Evolutionary conservation across 1,140 invertebrate species (phyloP).

Genomic region (Antheraea pernyi): DNA sequence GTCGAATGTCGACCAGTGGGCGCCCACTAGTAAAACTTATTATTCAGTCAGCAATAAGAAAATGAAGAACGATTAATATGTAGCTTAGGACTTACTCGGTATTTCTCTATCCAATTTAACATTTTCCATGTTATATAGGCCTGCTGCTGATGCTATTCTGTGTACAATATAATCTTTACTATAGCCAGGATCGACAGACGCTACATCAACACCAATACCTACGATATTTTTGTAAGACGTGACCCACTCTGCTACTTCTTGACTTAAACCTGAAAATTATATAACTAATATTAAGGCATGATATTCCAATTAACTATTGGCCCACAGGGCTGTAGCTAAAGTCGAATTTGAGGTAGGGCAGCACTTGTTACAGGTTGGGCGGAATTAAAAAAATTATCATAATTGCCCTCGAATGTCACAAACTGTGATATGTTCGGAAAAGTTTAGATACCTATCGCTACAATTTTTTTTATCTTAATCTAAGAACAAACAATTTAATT

Average conservation of each 20-base stretch:
- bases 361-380: too few species aligned
- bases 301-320: background rate
- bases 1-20: too few species aligned
- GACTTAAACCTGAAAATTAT: slow-evolving; percentile 73
- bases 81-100: slow-evolving; percentile 45
- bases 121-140: slow-evolving; percentile 83
- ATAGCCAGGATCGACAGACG: slow-evolving; percentile 81
- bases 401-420: too few species aligned
- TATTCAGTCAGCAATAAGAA: too few species aligned
- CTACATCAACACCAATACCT: slow-evolving; percentile 83
- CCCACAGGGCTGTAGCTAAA: too few species aligned
- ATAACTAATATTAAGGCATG: background rate
- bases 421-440: too few species aligned
- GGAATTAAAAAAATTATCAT: too few species aligned
- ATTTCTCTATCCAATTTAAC: slow-evolving; percentile 75
- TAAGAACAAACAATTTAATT: too few species aligned
- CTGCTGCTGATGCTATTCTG: slow-evolving; percentile 63
- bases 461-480: too few species aligned
- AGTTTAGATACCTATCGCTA: too few species aligned
- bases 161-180: slow-evolving; percentile 48
- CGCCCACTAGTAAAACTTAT: too few species aligned
- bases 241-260: slow-evolving; percentile 81
- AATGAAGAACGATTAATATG: background rate
- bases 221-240: slow-evolving; percentile 79
- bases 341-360: too few species aligned